Evolutionary conservation across 2,888 invertebrate genomes (phyloP).

Genomic region (Carcina quercana): DNA sequence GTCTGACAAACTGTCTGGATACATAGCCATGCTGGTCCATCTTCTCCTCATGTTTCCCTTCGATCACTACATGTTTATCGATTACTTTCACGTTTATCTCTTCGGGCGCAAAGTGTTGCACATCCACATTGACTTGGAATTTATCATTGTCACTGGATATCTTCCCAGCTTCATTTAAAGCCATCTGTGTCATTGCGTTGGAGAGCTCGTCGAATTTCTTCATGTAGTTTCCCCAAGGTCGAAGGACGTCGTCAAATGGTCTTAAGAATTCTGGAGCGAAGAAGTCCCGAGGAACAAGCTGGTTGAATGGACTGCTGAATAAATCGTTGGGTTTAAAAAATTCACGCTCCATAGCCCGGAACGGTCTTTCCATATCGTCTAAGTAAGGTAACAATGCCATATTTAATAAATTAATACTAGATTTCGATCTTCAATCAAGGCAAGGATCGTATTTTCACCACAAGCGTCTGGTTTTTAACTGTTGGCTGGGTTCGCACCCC

Average conservation of each 20-base stretch:
- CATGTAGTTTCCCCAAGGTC: slow-evolving; percentile 30
- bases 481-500: slow-evolving; percentile 9
- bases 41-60: slow-evolving; percentile 86
- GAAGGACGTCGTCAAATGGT: slow-evolving; percentile 29
- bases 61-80: slow-evolving; percentile 78
- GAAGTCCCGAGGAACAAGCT: slow-evolving; percentile 23
- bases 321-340: slow-evolving; percentile 33
- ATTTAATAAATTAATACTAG: slow-evolving; percentile 18
- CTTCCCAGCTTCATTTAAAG: slow-evolving; percentile 50
- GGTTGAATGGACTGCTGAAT: slow-evolving; percentile 24
- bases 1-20: slow-evolving; percentile 82
- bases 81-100: slow-evolving; percentile 85
- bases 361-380: slow-evolving; percentile 43
- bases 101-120: slow-evolving; percentile 83
- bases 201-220: slow-evolving; percentile 46
- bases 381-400: slow-evolving; percentile 52
- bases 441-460: too few species aligned
- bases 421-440: too few species aligned
- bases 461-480: slow-evolving; percentile 12
- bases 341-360: slow-evolving; percentile 50
- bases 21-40: slow-evolving; percentile 82
- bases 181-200: slow-evolving; percentile 46
- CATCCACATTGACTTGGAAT: slow-evolving; percentile 82
- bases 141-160: slow-evolving; percentile 67
- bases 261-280: slow-evolving; percentile 23